Percentiles rank a stretch among this genome's conserved stretches.
Conservation (phyloP, 2,888 invertebrate species). For the Myathropa florea region DNA sequence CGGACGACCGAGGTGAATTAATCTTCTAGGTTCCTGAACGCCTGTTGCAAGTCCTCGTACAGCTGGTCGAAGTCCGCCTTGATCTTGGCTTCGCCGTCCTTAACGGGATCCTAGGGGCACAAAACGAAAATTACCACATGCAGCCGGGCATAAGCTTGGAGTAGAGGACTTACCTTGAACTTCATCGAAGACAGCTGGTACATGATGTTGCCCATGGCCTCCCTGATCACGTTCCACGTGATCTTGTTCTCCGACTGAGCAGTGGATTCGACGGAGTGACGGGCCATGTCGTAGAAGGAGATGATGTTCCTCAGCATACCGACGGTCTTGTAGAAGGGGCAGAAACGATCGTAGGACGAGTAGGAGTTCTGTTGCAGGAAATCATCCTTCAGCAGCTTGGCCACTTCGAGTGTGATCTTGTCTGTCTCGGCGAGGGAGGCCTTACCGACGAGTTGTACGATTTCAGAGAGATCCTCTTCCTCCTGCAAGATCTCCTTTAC, state of each 20-base stretch:
- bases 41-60: conserved; percentile 97
- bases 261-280: conserved; percentile 98
- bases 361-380: conserved; percentile 99
- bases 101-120: conserved; percentile 93
- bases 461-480: conserved; percentile 99
- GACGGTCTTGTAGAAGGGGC: conserved; percentile 99
- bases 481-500: conserved; percentile 97
- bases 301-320: conserved; percentile 99
- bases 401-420: conserved; percentile 99
- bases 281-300: conserved; percentile 98
- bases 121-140: neutral
- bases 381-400: conserved; percentile 98
- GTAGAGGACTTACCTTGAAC: conserved; percentile 94
- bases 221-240: conserved; percentile 98
- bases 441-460: conserved; percentile 99
- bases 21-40: conserved; percentile 99
- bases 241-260: conserved; percentile 99
- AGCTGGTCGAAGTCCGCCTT: conserved; percentile 98
- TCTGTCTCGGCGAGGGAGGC: conserved; percentile 99
- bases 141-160: no score
- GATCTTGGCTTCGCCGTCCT: conserved; percentile 98
- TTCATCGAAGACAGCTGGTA: conserved; percentile 99
- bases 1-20: conserved; percentile 81
- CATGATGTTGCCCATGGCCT: conserved; percentile 97
- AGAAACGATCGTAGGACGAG: conserved; percentile 97